Evolutionary conservation across 2,113 vertebrate genomes (phyloP).

Genomic region (Stigmatopora argus): DNA sequence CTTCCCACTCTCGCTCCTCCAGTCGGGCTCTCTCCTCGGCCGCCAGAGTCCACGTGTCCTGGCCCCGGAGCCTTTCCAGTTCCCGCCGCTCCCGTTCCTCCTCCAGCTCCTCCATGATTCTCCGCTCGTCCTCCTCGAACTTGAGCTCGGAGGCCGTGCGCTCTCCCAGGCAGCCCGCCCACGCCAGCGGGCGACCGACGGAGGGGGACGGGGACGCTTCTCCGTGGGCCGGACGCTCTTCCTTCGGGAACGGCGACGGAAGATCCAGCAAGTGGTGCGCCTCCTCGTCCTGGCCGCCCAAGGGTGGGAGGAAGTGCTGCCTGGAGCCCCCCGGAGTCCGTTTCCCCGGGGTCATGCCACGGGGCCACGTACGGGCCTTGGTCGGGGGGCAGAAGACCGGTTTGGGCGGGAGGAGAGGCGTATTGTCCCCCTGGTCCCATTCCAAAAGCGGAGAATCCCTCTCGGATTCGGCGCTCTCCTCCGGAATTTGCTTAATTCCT

Average conservation of each 20-base stretch:
- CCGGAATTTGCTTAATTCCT: slow-evolving; percentile 49
- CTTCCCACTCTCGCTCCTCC: slow-evolving; percentile 78
- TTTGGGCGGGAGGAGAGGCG: slow-evolving; percentile 70
- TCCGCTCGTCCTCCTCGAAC: slow-evolving; percentile 92
- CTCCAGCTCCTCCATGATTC: slow-evolving; percentile 81
- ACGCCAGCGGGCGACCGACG: slow-evolving; percentile 78
- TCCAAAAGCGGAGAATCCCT: slow-evolving; percentile 69
- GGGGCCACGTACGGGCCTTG: slow-evolving; percentile 75
- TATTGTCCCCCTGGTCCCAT: slow-evolving; percentile 63
- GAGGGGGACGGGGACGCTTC: slow-evolving; percentile 83
- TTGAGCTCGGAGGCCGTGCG: slow-evolving; percentile 90
- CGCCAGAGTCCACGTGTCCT: slow-evolving; percentile 63
- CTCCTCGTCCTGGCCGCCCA: slow-evolving; percentile 68
- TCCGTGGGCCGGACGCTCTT: slow-evolving; percentile 57
- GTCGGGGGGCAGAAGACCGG: slow-evolving; percentile 74
- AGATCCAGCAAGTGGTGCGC: slow-evolving; percentile 70
- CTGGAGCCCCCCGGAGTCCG: slow-evolving; percentile 55
- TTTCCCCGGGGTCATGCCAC: slow-evolving; percentile 63
- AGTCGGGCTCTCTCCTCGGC: slow-evolving; percentile 64
- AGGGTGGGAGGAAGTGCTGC: slow-evolving; percentile 68
- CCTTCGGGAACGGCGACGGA: slow-evolving; percentile 72
- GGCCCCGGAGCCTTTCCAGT: slow-evolving; percentile 21
- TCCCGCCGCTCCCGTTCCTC: slow-evolving; percentile 40
- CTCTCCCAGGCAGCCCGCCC: slow-evolving; percentile 73
- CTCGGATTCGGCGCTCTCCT: slow-evolving; percentile 68